Conservation (phyloP, 1,140 invertebrate genomes). For the Monochamus saltuarius region DNA sequence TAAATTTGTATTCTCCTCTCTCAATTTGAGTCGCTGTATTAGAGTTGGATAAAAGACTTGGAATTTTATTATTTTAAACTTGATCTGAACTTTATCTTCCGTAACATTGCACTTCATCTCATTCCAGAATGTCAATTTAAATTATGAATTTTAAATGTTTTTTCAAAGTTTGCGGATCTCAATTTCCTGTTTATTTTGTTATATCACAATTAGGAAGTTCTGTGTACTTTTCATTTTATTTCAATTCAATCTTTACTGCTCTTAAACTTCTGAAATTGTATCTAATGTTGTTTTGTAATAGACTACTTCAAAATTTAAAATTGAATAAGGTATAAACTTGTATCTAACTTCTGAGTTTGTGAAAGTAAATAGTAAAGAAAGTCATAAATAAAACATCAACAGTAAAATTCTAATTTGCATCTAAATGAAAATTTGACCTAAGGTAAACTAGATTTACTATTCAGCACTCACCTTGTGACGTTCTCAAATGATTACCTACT, state of each 20-base stretch:
- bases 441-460: too few relatives aligned
- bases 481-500: too few relatives aligned
- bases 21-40: not conserved
- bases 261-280: constrained; percentile 1
- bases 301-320: too few relatives aligned
- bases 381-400: too few relatives aligned
- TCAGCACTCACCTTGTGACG: too few relatives aligned
- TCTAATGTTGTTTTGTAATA: not conserved
- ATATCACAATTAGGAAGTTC: constrained; percentile 6
- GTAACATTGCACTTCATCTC: constrained; percentile 14
- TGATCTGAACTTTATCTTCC: constrained; percentile 6
- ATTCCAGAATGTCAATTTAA: constrained; percentile 10
- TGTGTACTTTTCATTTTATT: constrained; percentile 1
- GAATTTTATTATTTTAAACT: constrained; percentile 11
- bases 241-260: constrained; percentile 11
- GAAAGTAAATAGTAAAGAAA: too few relatives aligned
- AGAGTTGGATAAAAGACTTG: constrained; percentile 1
- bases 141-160: constrained; percentile 15
- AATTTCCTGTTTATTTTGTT: constrained; percentile 12
- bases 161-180: constrained; percentile 11
- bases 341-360: too few relatives aligned
- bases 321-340: too few relatives aligned
- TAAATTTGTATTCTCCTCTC: too few relatives aligned
- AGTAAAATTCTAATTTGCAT: too few relatives aligned
- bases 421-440: too few relatives aligned